A percentile compares a stretch with the other conserved stretches of the same genome.
These are phyloP conservation scores for Paradisaea rubra DNA, from an alignment of 2,113 vertebrate species.

Conservation along the genomic window DNA sequence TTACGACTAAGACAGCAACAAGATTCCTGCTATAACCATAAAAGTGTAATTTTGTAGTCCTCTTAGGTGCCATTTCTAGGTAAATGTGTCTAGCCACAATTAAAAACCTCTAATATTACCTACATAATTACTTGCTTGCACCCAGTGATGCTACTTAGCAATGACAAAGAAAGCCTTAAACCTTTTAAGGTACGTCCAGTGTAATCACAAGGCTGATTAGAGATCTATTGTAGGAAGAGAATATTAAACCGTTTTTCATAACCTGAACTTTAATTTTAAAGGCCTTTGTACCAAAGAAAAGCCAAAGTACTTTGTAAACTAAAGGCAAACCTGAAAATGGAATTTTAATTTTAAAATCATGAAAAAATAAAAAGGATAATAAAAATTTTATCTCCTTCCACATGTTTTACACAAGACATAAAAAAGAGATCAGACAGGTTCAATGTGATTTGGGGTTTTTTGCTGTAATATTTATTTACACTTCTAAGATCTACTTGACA, in stretches of 20 bases:
- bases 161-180: conserved; percentile 10
- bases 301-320: not conserved
- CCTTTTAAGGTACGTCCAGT: not conserved
- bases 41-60: conserved; percentile 24
- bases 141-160: not conserved
- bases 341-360: not conserved
- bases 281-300: not conserved
- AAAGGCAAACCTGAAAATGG: not conserved
- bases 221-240: not conserved
- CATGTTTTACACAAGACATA: not conserved
- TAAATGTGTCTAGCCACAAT: conserved; percentile 33
- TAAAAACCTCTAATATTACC: conserved; percentile 43
- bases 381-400: not conserved
- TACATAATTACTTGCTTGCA: conserved; percentile 18
- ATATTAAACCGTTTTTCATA: not conserved
- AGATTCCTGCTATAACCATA: conserved; percentile 24
- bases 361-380: not conserved
- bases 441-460: fast-evolving
- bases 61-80: conserved; percentile 41
- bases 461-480: not conserved
- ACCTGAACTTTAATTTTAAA: not conserved
- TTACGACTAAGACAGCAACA: not conserved
- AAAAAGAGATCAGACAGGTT: not conserved
- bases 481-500: not conserved
- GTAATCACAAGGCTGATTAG: not conserved